Base-by-base conservation (phyloP, 2,113 vertebrate species). In the Ictalurus punctatus region DNA sequence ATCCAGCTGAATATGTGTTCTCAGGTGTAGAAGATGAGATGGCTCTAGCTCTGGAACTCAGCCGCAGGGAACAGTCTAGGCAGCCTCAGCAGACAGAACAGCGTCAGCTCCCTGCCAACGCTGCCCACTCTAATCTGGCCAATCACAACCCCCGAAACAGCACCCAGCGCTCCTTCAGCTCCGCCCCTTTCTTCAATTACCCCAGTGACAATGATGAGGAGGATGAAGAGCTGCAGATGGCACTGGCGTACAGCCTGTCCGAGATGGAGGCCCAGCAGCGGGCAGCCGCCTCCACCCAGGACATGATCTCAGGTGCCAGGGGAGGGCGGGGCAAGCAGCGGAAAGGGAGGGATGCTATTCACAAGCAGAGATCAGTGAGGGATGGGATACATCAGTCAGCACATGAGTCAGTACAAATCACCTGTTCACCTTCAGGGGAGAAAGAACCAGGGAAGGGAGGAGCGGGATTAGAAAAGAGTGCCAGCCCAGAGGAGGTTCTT, bases 231-330 rank as follows among this genome's bases (percentile, higher is more conserved):
- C 94, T 99, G 90, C 98, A 99, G 96, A 96, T 99, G 92, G 98
- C 98, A 88, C 96, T 99, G 97, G 98, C 98, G 73, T 99, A 95
- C 96, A 99, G 98, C 94, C 95, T 99, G 87, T 99, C 98, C 2
- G 98, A 99, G 95, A 96, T 98, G 97, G 98, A 99, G 91, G 96
- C 96, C 91, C 95, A 97, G 94, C 97, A 97, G 94, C 94, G 92
- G 84, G 96, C 96, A 94, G 96, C 97, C 94, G 95, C 92, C 93
- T 63, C 89, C 79, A 71, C 90, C 78, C 89, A 93, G 17, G 91
- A 94, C 94, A 86, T 91, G 93, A 94, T 95, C 93, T 93, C 95
- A 96, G 96, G 96, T 96, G 95, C 94, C 91, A 89, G 84, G 94
- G 93, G 9, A 84, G 88, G 90, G 87, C 69, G 83, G 90, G 89